phyloP scores from a whole-genome alignment of 2,113 vertebrate genomes.

The Ophthalmolycus amberensis region DNA sequence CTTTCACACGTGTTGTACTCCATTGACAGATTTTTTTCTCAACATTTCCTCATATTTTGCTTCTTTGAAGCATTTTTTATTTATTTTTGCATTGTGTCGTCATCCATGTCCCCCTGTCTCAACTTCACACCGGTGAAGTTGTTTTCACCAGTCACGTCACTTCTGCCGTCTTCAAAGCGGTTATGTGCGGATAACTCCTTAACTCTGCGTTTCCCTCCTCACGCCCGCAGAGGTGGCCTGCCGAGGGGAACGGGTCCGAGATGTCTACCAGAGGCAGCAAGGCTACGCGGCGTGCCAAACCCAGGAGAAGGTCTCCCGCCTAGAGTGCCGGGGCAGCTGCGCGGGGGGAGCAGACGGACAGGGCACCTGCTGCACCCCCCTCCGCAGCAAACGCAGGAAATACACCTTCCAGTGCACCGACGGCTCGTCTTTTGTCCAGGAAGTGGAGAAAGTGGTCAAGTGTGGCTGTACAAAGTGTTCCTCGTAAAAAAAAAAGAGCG shows the following conservation, averaged over 20 bases:
- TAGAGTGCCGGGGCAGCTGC: conserved; percentile 94
- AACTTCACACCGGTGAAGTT: not conserved
- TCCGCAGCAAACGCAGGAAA: conserved; percentile 97
- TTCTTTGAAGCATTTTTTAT: not conserved
- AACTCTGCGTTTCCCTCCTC: conserved; percentile 10
- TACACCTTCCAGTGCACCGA: conserved; percentile 98
- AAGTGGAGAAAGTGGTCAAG: conserved; percentile 98
- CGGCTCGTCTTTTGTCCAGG: conserved; percentile 95
- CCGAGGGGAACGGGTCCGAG: conserved; percentile 96
- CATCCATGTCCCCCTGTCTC: not conserved
- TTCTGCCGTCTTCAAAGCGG: not conserved
- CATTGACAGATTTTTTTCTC: not conserved
- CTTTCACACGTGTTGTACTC: not conserved
- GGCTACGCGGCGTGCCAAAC: conserved; percentile 99
- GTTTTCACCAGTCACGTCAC: not conserved
- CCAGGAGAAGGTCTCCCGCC: conserved; percentile 96
- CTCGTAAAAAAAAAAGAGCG: conserved; percentile 82
- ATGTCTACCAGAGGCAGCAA: conserved; percentile 98
- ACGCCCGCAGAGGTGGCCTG: conserved; percentile 92
- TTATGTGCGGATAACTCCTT: not conserved
- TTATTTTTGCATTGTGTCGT: not conserved
- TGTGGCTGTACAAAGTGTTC: conserved; percentile 95
- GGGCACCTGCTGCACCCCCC: conserved; percentile 91
- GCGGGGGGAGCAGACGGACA: conserved; percentile 77
- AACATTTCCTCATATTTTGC: not conserved